Evolutionary conservation across 2,113 vertebrate species (phyloP), one percentile per base, ranked within the genome.

Genomic region (Dryoscopus gambensis): DNA sequence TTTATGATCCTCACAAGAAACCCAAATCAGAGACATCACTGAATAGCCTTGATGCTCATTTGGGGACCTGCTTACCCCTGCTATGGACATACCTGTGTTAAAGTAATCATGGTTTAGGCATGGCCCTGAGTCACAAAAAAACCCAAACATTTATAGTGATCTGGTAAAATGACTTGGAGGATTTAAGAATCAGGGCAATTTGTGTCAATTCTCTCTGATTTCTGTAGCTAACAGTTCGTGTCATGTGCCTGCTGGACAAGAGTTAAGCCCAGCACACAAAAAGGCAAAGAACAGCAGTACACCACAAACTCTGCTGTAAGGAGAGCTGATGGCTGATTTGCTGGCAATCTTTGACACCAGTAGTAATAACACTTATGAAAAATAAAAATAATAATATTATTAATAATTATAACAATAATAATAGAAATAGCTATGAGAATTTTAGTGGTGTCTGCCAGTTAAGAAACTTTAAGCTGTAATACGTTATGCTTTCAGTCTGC

Each of bases 1-100:
- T 75, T 10, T 35, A 6, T 13, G 27, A 30, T 55, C 5, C 17
- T 62, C 21, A 7, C n/a, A 62, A 37, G 9, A 50, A 70, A 33
- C 11, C 12, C 68, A 49, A 30, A 62, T 33, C 63, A 57, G 55
- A 62, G 31, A 7, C 22, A 11, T 39, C 57, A 20, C 13, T 44
- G 67, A 71, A 6, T 0, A 13, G 2, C 8, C 23, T 31, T 7
- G 1, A 39, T 37, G 17, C 5, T 27, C 27, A 13, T 14, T 30
- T 62, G 40, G 27, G 37, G 2, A 33, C 5, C 49, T 59, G 63
- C 47, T 87, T 56, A 31, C 19, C 40, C 40, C 15, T 23, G 1
- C 55, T 53, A 5, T 5, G 11, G 20, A 5, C 13, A 17, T 6
- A 6, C 24, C 35, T 22, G 0, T 20, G 20, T 15, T 11, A 67